A percentile compares a stretch with the other conserved stretches of the same genome.
phyloP scores from a whole-genome alignment of 1,140 invertebrate species.

The Camponotus vicinus region DNA sequence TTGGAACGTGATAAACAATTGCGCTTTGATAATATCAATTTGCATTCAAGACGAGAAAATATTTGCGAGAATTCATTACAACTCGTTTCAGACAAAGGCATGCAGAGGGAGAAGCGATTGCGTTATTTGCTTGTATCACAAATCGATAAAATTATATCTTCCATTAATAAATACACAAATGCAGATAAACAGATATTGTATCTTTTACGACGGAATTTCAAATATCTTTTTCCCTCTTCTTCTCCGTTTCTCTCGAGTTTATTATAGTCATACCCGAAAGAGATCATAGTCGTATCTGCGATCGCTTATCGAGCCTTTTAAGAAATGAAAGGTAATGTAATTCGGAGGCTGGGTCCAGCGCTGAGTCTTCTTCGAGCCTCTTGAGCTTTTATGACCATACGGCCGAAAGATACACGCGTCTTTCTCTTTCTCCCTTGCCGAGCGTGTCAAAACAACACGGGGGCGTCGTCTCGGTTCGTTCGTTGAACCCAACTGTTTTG shows the following conservation, averaged over 20 bases:
- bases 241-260: not conserved
- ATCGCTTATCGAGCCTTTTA: not conserved
- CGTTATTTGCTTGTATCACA: not conserved
- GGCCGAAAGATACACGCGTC: not conserved
- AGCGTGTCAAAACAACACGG: slow-evolving; percentile 36
- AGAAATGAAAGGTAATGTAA: not conserved
- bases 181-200: not conserved
- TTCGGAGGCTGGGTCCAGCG: not conserved
- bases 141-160: not conserved
- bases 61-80: not conserved
- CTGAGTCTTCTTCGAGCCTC: not conserved
- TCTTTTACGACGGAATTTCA: not conserved
- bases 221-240: not conserved
- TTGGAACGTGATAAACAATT: slow-evolving; percentile 24
- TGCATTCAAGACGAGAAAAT: too few species aligned
- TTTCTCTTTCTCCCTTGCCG: not conserved
- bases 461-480: slow-evolving; percentile 34
- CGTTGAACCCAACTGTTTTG: slow-evolving; percentile 49
- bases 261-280: not conserved
- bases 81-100: not conserved
- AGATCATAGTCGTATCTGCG: not conserved
- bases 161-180: not conserved
- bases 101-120: not conserved
- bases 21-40: slow-evolving; percentile 26
- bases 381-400: slow-evolving; percentile 15